These are phyloP conservation scores for Alethe diademata DNA, from an alignment of 2,113 vertebrate genomes.

Conservation along the genomic window DNA sequence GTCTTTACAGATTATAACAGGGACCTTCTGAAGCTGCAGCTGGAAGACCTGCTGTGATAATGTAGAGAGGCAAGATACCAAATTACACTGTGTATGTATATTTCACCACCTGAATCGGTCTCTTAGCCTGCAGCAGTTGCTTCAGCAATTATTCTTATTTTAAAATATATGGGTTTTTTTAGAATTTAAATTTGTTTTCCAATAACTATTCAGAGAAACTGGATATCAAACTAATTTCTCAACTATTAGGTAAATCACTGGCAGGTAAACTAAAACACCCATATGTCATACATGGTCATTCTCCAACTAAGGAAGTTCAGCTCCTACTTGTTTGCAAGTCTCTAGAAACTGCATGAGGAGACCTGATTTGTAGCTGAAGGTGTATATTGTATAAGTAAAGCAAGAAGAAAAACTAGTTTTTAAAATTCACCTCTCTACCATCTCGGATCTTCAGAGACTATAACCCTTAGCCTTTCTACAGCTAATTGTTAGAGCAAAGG, in stretches of 20 bases:
- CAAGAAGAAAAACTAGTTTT: neutral
- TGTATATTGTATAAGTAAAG: neutral
- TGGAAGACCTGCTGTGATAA: neutral
- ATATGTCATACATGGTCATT: rapidly evolving
- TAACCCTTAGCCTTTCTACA: neutral
- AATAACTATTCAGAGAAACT: neutral
- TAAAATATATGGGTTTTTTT: neutral
- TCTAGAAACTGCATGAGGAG: neutral
- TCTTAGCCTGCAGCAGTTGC: neutral
- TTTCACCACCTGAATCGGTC: neutral
- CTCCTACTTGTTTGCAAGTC: neutral
- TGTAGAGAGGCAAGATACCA: neutral
- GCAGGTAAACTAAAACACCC: neutral
- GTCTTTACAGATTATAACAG: neutral
- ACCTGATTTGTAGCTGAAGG: neutral
- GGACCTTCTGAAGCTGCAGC: neutral
- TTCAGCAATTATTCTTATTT: neutral
- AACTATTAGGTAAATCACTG: neutral
- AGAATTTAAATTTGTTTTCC: neutral
- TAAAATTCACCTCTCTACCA: neutral
- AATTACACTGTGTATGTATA: neutral
- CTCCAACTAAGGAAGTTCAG: neutral
- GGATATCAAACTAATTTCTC: neutral
- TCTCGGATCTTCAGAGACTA: neutral
- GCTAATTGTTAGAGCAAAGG: neutral